Conservation (phyloP, 2,888 invertebrate genomes). For the Carpatolechia fugitivella region DNA sequence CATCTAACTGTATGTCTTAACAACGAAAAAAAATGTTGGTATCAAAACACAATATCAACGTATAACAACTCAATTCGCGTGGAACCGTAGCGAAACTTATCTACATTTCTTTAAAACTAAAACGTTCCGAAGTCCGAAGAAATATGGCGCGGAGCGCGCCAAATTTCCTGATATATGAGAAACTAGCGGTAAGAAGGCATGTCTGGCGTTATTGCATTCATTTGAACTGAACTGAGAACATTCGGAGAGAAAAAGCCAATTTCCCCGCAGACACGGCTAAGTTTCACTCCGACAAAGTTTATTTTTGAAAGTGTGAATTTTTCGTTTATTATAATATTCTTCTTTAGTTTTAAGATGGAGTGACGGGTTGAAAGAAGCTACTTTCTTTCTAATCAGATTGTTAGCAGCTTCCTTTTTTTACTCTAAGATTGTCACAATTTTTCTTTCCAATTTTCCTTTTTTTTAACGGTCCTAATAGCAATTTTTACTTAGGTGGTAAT, state of each 20-base stretch:
- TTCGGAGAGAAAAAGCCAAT: constrained; percentile 32
- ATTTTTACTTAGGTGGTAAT: too few relatives aligned
- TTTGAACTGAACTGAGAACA: constrained; percentile 20
- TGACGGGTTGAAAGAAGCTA: not conserved
- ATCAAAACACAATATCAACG: too few relatives aligned
- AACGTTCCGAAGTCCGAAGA: constrained; percentile 1
- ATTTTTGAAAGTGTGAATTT: constrained; percentile 10
- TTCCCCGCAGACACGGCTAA: constrained; percentile 21
- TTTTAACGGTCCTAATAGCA: too few relatives aligned
- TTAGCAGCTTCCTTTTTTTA: too few relatives aligned
- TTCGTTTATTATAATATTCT: not conserved
- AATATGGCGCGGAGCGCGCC: constrained; percentile 5
- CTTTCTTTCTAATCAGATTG: not conserved
- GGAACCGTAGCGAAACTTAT: not conserved
- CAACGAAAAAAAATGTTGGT: too few relatives aligned
- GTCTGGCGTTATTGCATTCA: constrained; percentile 28
- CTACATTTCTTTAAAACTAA: not conserved
- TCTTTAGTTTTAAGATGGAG: not conserved
- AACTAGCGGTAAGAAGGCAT: constrained; percentile 1
- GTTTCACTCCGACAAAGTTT: constrained; percentile 14
- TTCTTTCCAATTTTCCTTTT: too few relatives aligned
- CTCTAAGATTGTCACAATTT: too few relatives aligned
- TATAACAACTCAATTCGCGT: not conserved
- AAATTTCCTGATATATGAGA: constrained; percentile 12
- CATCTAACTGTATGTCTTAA: too few relatives aligned